Evolutionary conservation across 2,113 vertebrate species (phyloP), one percentile per base, ranked within the genome.

Genomic region (Melanostigma gelatinosum): DNA sequence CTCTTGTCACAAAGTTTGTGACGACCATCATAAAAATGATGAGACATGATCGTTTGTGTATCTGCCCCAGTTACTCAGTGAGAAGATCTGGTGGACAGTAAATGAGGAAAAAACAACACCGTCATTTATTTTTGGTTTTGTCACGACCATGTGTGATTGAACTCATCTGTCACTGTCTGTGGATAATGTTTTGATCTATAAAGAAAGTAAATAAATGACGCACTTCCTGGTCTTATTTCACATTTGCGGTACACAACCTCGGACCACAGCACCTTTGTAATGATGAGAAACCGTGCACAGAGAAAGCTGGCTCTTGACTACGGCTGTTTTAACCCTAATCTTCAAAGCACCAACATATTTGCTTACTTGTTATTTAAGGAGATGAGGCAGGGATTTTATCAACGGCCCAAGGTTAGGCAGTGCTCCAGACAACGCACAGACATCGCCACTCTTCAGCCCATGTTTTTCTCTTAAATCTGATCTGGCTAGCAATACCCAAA

Each of bases 121-220:
- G 60, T 57, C 2, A 65, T 60, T 50, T 38, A 1, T 44, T 52
- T 57, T 71, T 77, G 54, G 22, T 60, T 83, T 77, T 70, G 20
- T 42, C 20, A 29, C 32, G 3, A 29, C n/a, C 40, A 60, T 18
- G 22, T 76, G 44, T 61, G 63, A 71, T 85, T 85, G 60, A 34
- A 75, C 65, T 46, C 58, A 83, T 83, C 70, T 73, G 70, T 80
- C 80, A 64, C 22, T 36, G 40, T 67, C 67, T 42, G 63, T 7
- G 24, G 0, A 62, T 48, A 24, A 22, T 0, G 13, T 76, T 65
- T 65, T 79, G 46, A 78, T 80, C 32, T 40, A 75, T 72, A 48
- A 68, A 40, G 20, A 73, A 64, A 71, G n/a, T 50, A 63, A 67
- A 68, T 15, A 68, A 78, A 80, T 78, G 8, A 67, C 4, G 22